These are phyloP conservation scores for Anas flavirostris DNA, from an alignment of 2,797 vertebrate species.

Conservation along the genomic window DNA sequence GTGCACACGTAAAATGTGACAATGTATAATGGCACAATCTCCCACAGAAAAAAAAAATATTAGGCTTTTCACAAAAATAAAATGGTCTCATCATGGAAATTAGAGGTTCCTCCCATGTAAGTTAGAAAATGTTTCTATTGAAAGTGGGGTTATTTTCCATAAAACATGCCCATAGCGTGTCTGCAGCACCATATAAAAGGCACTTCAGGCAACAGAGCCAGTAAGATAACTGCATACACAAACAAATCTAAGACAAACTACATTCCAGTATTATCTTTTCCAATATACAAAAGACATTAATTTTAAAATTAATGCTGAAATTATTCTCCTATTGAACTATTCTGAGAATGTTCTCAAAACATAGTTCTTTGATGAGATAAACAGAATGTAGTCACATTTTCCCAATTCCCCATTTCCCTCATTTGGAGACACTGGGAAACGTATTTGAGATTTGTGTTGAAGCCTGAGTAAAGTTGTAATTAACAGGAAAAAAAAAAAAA, in stretches of 20 bases:
- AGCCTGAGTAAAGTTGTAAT: neutral
- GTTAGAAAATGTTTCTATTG: neutral
- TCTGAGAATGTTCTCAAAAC: neutral
- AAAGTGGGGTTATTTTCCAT: neutral
- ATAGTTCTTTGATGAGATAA: neutral
- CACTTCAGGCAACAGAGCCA: neutral
- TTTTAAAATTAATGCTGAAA: neutral
- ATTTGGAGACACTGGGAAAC: neutral
- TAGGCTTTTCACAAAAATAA: neutral
- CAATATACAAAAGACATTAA: neutral
- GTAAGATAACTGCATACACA: accelerated
- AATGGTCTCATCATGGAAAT: neutral
- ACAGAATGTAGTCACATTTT: neutral
- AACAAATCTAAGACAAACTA: neutral
- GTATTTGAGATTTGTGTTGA: neutral
- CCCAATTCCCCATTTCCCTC: neutral
- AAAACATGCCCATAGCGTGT: neutral
- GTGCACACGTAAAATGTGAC: neutral
- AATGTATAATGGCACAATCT: neutral
- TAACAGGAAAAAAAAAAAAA: neutral
- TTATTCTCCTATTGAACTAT: neutral
- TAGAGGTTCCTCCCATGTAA: neutral
- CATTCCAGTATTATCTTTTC: neutral
- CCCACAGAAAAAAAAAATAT: neutral
- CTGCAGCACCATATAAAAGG: neutral